These are phyloP conservation scores for Numida meleagris DNA, from an alignment of 2,113 vertebrate genomes.

Conservation along the genomic window DNA sequence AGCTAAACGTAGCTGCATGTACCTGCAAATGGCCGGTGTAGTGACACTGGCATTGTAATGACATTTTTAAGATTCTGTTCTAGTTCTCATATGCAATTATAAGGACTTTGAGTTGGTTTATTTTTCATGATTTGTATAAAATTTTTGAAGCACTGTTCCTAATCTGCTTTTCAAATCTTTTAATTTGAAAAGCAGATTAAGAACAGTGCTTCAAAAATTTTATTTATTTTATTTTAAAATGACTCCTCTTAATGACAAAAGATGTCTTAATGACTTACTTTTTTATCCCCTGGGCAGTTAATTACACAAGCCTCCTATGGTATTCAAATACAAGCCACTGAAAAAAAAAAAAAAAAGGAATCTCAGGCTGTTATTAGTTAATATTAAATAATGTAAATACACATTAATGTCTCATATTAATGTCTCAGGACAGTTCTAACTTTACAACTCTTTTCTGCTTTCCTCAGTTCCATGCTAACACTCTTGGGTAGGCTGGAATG, in stretches of 20 bases:
- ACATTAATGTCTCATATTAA: not conserved
- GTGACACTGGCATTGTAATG: too few relatives aligned
- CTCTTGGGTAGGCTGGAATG: not conserved
- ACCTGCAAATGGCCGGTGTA: not conserved
- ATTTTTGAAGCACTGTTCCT: not conserved
- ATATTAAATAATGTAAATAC: not conserved
- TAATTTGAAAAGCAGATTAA: too few relatives aligned
- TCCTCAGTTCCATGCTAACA: not conserved
- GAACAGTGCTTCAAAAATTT: too few relatives aligned
- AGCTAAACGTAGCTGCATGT: not conserved
- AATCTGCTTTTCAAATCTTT: accelerated
- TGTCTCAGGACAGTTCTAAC: not conserved
- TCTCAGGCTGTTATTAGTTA: not conserved
- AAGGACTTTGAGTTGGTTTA: not conserved
- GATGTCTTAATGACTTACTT: not conserved
- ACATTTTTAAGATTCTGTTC: not conserved
- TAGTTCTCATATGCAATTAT: not conserved
- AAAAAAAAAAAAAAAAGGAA: not conserved
- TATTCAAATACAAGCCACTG: not conserved
- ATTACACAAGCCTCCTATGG: not conserved
- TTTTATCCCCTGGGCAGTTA: not conserved
- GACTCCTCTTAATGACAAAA: not conserved
- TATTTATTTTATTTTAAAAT: too few relatives aligned
- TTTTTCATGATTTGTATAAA: not conserved
- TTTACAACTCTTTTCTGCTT: not conserved